Evolutionary conservation across 2,113 vertebrate species (phyloP), one percentile per base, ranked within the genome.

Genomic region (Pipra filicauda): DNA sequence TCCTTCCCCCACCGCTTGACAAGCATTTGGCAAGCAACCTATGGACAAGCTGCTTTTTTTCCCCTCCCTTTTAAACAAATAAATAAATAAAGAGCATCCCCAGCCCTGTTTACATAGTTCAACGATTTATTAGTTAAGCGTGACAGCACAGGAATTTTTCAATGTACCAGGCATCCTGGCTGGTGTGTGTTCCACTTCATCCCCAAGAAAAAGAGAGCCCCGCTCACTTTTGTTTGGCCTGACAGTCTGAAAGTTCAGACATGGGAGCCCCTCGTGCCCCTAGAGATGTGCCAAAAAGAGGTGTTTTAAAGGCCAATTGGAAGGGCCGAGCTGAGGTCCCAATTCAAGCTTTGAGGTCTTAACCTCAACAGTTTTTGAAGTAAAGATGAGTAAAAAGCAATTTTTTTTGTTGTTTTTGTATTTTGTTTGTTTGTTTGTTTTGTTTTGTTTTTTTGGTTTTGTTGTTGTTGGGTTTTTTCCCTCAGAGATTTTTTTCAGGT

Each of bases 81-180:
- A 94, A 95, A 95, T 70, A 79, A 66, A 70, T 86, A 91, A 95
- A 91, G 27, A 80, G 17, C 73, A 75, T 90, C 94, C 77, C 77
- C 15, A 5, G 37, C 61, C 62, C 92, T 92, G 76, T 94, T 95
- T 91, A 85, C 85, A 89, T 65, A 89, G 74, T 87, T 76, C 0
- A 0, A 66, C 49, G 1, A 96, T 96, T 89, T 95, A 85, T 95
- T 72, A 59, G 74, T 92, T 91, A 75, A 89, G 94, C 3, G 31
- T 97, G 96, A 97, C 94, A 89, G 76, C 91, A 43, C 41, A 95
- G 91, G 90, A 94, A 95, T 97, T 95, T 96, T 97, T 96, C 91
- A 93, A 4, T 52, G 77, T 51, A 61, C 12, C 3, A 66, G 86
- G 9, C 4, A 0, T 61, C 54, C 77, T 44, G 82, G 15, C 57